phyloP scores from a whole-genome alignment of 2,113 vertebrate genomes.

The Anoplopoma fimbria region DNA sequence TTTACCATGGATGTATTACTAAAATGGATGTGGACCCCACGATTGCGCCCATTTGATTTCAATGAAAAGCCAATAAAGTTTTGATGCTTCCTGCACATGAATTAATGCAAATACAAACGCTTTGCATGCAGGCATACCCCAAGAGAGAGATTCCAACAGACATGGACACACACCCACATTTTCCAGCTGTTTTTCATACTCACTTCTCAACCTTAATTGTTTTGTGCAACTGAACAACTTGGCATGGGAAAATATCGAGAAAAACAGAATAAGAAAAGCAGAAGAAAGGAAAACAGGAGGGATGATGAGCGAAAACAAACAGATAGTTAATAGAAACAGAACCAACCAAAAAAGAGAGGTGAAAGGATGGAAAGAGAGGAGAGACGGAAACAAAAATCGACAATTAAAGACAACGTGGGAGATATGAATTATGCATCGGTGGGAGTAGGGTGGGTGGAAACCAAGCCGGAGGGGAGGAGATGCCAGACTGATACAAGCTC shows the following conservation, averaged over 20 bases:
- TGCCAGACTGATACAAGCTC: slow-evolving; percentile 59
- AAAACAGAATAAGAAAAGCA: background rate
- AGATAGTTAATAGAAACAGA: background rate
- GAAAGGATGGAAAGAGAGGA: background rate
- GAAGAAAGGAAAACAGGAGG: background rate
- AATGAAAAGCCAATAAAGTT: background rate
- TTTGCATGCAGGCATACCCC: background rate
- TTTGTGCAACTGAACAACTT: background rate
- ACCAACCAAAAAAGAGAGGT: background rate
- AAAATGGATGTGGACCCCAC: background rate
- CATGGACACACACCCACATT: background rate
- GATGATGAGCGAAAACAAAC: background rate
- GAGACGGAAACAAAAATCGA: slow-evolving; percentile 6
- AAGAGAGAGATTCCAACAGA: background rate
- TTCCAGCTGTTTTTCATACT: background rate
- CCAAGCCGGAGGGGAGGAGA: slow-evolving; percentile 58
- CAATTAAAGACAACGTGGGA: slow-evolving; percentile 42
- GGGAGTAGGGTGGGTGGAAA: slow-evolving; percentile 52
- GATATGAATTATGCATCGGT: slow-evolving; percentile 63
- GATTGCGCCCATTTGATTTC: background rate
- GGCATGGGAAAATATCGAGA: background rate
- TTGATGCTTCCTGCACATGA: background rate
- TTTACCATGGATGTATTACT: background rate
- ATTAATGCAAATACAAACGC: background rate
- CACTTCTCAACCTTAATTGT: background rate